Evolutionary conservation across 1,140 invertebrate genomes (phyloP), one percentile per base, ranked within the genome.

Genomic region (Andricus grossulariae): DNA sequence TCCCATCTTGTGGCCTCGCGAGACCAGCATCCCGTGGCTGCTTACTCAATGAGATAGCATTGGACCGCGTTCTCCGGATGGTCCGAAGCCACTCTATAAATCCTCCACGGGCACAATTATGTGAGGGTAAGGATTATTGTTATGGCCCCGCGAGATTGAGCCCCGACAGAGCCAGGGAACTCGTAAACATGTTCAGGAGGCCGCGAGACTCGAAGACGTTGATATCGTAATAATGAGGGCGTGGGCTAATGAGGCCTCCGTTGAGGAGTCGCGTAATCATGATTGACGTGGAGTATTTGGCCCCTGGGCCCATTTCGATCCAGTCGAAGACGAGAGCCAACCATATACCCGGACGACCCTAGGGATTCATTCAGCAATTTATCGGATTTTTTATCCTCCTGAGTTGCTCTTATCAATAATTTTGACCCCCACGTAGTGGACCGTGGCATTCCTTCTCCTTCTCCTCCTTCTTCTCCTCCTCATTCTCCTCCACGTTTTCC

Each of bases 71-170:
- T 82, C 72, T 73, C 5, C 15, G 57, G 71, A 51, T 77, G 80
- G 71, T 78, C 76, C 71, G 74, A 81, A 86, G 82, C 82, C 82
- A 84, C 86, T 83, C 88, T 88, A 89, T 89, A 89, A 89, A 89
- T 89, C 86, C 86, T 89, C 80, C 80, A 80, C 82, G 84, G 84
- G 87, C 85, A 88, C 88, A 89, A 89, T 89, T 89, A 89, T 89
- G 82, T 84, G 83, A 79, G 83, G 83, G 86, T 88, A 82, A 87
- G 85, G 86, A 89, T 89, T 89, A 89, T 88, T 88, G 87, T 88
- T 89, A 86, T 82, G 81, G 72, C 72, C 51, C 66, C 76, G 74
- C 73, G 75, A 80, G 78, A 82, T 81, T 55, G 50, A 57, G 45
- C 79, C 76, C 71, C 75, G 72, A 54, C 66, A 50, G 74, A 50